Base-by-base conservation (phyloP, 2,113 vertebrate species). In the Porphyrio hochstetteri region DNA sequence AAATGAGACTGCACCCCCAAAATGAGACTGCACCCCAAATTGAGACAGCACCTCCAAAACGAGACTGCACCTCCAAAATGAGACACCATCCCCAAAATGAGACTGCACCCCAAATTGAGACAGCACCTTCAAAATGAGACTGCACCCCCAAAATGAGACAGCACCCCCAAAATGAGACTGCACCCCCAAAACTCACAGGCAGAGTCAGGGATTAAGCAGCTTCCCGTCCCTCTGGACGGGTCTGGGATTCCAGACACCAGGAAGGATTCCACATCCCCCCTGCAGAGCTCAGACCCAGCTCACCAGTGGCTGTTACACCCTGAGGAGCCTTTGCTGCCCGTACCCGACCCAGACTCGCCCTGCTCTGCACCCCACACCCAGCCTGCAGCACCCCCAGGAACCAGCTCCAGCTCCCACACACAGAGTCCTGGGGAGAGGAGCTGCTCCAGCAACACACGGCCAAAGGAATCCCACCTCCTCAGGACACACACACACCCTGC, bases 401-500 rank as follows among this genome's bases (percentile, higher is more conserved):
- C 8, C 2, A 27, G 8, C 28, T 15, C 52, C 3, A 24, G 38
- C 31, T 5, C 24, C 5, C 11, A 8, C 13, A 15, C 24, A 9
- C 67, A 19, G 0, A 5, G 6, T 24, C 28, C 13, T 24, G n/a
- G 48, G 63, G 36, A 42, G 31, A 3, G 19, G 55, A 46, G 46
- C 36, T 0, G 0, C 77, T 79, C 94, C 21, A 9, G 5, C 6
- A 24, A 9, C 8, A 35, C 38, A 24, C 1, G 3, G 31, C 46
- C 25, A 11, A 48, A 28, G 21, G 33, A 78, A 33, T 25, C 11
- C 17, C 2, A 9, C 4, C 40, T 29, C 53, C 29, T 33, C 36
- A 44, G 38, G 81, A 40, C n/a, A n/a, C n/a, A 38, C n/a, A 38
- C 5, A 0, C 5, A 0, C 4, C 71, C 16, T 0, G 15, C 12